Base-by-base conservation (phyloP, 2,797 vertebrate species). In the Nasua narica region DNA sequence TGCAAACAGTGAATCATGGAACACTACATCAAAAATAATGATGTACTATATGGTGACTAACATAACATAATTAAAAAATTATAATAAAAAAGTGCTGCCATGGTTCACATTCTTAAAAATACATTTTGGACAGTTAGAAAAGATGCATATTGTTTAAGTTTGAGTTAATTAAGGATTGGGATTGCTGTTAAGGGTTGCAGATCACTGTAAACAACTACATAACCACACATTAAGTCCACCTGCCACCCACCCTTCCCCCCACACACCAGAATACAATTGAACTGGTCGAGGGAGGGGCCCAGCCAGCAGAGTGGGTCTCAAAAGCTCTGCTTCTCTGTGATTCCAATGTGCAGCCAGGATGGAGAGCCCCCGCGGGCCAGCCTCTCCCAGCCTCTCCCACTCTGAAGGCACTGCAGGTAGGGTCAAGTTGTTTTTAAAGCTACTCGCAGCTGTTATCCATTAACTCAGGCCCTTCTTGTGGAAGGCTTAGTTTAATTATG, bases 401-500 rank as follows among this genome's bases (percentile, higher is more conserved):
- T 13, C 7, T 3, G 67, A 87, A 79, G 52, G 87, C 89, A 32
- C 35, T 87, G 90, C 58, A 91, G 93, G 95, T 87, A 81, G 12
- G 21, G 14, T 10, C 40, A 12, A 78, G 72, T 12, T 79, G 77
- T 40, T 69, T 76, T 62, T 62, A 77, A 88, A 23, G 69, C 35
- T 43, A 21, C 52, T n/a, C 82, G 32, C 84, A 85, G 94, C 87
- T 85, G 86, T 97, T 88, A 94, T 14, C 65, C 94, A 96, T 95
- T 96, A 96, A 93, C 93, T 82, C 40, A 5, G 32, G 16, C 50
- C 56, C n/a, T 65, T 87, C 50, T 79, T 48, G 0, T 48, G 67
- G 89, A 96, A 96, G 93, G 83, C 65, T 87, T 56, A 18, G 76
- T 87, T 89, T 90, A 54, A 93, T 84, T 93, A 81, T n/a, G 85